phyloP scores from a whole-genome alignment of 2,113 vertebrate genomes.

The Hystrix brachyura region DNA sequence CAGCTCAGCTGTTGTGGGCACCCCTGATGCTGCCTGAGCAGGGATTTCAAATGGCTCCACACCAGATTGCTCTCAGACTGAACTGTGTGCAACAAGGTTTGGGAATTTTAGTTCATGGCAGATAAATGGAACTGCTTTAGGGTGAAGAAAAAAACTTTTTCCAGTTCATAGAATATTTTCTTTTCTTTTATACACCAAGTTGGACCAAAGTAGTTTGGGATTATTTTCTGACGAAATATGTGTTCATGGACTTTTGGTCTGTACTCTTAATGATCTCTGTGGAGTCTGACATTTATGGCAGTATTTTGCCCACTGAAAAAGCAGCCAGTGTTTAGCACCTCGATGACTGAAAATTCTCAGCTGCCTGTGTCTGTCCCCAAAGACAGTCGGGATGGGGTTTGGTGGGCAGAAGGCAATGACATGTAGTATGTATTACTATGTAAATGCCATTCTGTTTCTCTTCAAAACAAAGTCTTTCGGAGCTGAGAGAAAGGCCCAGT shows the following conservation, averaged over 20 bases:
- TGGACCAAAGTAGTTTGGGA: conserved; percentile 39
- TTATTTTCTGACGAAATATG: conserved; percentile 48
- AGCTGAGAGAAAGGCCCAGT: background rate
- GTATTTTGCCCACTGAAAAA: conserved; percentile 59
- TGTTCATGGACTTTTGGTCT: conserved; percentile 48
- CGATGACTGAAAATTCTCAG: conserved; percentile 39
- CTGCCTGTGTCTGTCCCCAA: background rate
- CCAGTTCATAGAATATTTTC: conserved; percentile 53
- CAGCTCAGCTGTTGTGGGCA: conserved; percentile 58
- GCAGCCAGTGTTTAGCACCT: background rate
- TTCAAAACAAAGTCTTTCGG: conserved; percentile 34
- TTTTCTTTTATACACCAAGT: conserved; percentile 42
- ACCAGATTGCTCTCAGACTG: conserved; percentile 69
- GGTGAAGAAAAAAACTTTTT: background rate
- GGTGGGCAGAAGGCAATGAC: background rate
- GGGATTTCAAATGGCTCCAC: conserved; percentile 69
- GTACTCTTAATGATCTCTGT: background rate
- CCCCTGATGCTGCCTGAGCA: conserved; percentile 54
- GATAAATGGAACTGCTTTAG: conserved; percentile 53
- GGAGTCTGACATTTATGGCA: background rate
- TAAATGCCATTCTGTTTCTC: background rate
- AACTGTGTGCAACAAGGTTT: conserved; percentile 52
- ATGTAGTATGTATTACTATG: background rate
- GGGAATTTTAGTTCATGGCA: conserved; percentile 57
- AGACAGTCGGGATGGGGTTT: background rate